Base-by-base conservation (phyloP, 2,888 invertebrate species). In the Pecten maximus region DNA sequence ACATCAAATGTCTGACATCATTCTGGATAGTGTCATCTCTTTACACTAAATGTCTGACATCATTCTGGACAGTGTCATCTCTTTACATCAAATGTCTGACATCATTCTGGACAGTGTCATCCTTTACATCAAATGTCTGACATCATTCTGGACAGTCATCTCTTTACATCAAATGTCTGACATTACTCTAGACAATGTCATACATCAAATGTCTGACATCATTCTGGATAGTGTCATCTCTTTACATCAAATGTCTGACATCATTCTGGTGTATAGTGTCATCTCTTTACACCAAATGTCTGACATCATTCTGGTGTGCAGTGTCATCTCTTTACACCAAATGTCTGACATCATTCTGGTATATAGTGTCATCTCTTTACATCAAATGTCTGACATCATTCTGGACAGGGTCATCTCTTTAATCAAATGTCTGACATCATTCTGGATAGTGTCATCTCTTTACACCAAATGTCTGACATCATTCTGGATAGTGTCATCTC, bases 171-270 rank as follows among this genome's bases (percentile, higher is more conserved):
- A 54, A 54, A 19, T 54, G 54, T 54, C 54, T 54, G 54, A 54
- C 54, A 54, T 54, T 23, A 54, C 2, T 54, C 23, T 23, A 19
- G n/a, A n/a, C 8, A 23, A 23, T 54, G 54, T 54, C 54, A n/a
- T 54, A 54, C 54, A 54, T n/a, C 54, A 54, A 54, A 19, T 54
- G 54, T 54, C 54, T 54, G 54, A 54, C 54, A 54, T 54, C 54
- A 54, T 0, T 54, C 23, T 23, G 23, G n/a, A n/a, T n/a, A 23
- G 54, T 54, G 1, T 54, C 19, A 1, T 54, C 54, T 54, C 23
- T 54, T 6, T 23, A 54, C 54, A 54, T n/a, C 23, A 54, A 54
- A 6, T 54, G 54, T 54, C 54, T 54, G 54, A 23, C 54, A 54
- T 54, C 12, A 19, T 2, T 54, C 54, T 54, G 2, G 54, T 54